Conservation (phyloP, 1,140 invertebrate species). For the Drosophila elegans region DNA sequence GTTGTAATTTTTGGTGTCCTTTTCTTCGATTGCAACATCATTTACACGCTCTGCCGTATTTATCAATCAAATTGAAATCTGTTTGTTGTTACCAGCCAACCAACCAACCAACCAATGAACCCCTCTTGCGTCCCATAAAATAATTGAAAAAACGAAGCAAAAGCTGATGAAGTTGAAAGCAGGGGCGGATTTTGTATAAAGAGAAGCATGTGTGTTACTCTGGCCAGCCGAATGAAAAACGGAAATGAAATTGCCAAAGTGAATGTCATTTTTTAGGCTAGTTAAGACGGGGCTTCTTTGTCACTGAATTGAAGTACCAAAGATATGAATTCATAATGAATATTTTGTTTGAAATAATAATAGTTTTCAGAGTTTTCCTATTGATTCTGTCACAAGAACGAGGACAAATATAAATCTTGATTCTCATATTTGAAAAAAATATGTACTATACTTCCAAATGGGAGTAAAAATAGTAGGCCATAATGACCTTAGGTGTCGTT, state of each 20-base stretch:
- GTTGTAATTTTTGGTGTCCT: constrained; percentile 62
- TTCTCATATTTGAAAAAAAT: too few relatives aligned
- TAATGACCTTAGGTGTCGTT: too few relatives aligned
- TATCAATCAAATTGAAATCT: constrained; percentile 83
- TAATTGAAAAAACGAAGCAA: constrained; percentile 55
- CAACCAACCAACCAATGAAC: constrained; percentile 1
- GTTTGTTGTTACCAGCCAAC: constrained; percentile 66
- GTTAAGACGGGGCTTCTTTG: constrained; percentile 10
- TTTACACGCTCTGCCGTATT: constrained; percentile 62
- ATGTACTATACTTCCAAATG: too few relatives aligned
- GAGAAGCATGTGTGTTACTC: constrained; percentile 28
- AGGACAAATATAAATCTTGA: too few relatives aligned
- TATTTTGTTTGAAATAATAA: constrained; percentile 1
- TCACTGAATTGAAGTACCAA: constrained; percentile 3
- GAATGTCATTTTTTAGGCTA: constrained; percentile 43
- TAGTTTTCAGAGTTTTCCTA: not conserved
- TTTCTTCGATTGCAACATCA: constrained; percentile 72
- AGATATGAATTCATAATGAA: constrained; percentile 10
- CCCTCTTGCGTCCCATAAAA: constrained; percentile 19
- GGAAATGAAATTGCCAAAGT: constrained; percentile 51
- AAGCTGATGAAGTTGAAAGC: constrained; percentile 22
- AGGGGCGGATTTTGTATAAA: constrained; percentile 3
- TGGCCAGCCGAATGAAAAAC: constrained; percentile 38
- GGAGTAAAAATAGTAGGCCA: too few relatives aligned
- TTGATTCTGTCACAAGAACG: not conserved